Percentiles rank a stretch among this genome's conserved stretches.
Conservation (phyloP, 2,888 invertebrate species). For the Patella depressa region DNA sequence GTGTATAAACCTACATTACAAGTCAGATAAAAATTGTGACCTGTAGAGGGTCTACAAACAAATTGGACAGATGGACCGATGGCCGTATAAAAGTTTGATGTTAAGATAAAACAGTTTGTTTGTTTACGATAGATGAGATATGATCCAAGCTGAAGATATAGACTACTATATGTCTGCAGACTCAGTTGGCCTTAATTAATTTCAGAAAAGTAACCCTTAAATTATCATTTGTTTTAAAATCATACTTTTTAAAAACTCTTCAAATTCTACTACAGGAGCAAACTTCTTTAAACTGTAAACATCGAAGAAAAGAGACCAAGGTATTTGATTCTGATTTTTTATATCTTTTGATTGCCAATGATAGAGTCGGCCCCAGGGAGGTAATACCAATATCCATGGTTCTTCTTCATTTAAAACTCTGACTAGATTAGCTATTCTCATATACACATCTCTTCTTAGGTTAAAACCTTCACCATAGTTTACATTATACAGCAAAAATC, state of each 20-base stretch:
- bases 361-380: constrained; percentile 91
- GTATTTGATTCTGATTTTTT: constrained; percentile 76
- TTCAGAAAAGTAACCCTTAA: too few relatives aligned
- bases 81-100: too few relatives aligned
- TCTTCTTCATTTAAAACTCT: constrained; percentile 76
- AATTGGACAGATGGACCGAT: too few relatives aligned
- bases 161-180: too few relatives aligned
- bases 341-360: constrained; percentile 81
- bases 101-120: too few relatives aligned
- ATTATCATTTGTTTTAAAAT: neutral
- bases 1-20: too few relatives aligned
- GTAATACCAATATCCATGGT: constrained; percentile 80
- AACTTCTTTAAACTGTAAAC: constrained; percentile 82
- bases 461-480: constrained; percentile 98
- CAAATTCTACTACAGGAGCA: constrained; percentile 89
- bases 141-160: too few relatives aligned
- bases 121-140: too few relatives aligned
- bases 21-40: too few relatives aligned
- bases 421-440: constrained; percentile 89
- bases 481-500: constrained; percentile 91
- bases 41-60: too few relatives aligned
- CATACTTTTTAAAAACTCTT: constrained; percentile 81
- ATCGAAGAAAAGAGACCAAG: constrained; percentile 91
- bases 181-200: too few relatives aligned
- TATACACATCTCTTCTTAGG: constrained; percentile 93